Base-by-base conservation (phyloP, 2,888 invertebrate genomes). In the Diachrysia chrysitis region DNA sequence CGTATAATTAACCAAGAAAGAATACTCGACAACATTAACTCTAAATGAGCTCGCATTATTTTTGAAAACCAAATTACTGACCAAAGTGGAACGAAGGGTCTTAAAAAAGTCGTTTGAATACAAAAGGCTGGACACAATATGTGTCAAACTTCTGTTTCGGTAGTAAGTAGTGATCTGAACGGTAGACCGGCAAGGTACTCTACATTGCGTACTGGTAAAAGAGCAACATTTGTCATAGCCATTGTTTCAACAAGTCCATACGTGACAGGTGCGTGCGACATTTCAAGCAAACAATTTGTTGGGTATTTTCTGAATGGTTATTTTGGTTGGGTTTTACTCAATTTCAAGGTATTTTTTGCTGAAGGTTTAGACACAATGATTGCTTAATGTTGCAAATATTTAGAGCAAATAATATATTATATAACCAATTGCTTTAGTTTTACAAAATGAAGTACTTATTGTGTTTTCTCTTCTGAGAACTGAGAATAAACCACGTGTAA, bases 141-240 rank as follows among this genome's bases (percentile, higher is more conserved):
- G 71, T 86, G 85, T 84, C 86, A 88, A 89, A 90, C 92, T 92
- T 86, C 91, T 89, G 92, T 86, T 85, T 89, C 92, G 87, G 92
- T 92, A 92, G 92, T 91, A 82, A 82, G 69, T 66, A 82, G 66
- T 66, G n/a, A 60, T 66, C 69, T 61, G 66, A 63, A 64, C 59
- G 51, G 54, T 68, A 55, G 63, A 73, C 62, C 32, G 63, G 58
- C 58, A 42, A 68, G 62, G 65, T 71, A 62, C 70, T 61, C 65
- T 63, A 71, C 63, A 54, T 61, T 57, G 67, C 64, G 63, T 66
- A 48, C 12, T 59, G 55, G 73, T 69, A 54, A 71, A 76, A 65
- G 57, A 70, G 55, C 12, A 19, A 21, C 71, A 73, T 82, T 79
- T 74, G 69, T 82, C 68, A 70, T 55, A 16, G 23, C 23, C 32